Base-by-base conservation (phyloP, 2,797 vertebrate genomes). In the Phoeniculus purpureus region DNA sequence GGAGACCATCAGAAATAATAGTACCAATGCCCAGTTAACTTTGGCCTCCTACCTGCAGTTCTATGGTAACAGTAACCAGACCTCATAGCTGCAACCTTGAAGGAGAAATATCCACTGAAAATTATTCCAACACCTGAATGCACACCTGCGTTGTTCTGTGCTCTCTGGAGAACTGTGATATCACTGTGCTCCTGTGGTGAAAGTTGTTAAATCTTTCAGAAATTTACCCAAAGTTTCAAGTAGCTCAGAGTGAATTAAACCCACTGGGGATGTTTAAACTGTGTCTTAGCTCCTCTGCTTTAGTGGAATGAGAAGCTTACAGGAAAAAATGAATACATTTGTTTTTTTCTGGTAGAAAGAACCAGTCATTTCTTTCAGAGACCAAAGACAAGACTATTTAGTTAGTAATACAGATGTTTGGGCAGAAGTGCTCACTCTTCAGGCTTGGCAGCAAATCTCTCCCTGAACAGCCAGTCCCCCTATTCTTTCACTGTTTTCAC, bases 311-410 rank as follows among this genome's bases (percentile, higher is more conserved):
- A 87, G 66, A 77, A 74, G 37, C 64, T 85, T 15, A 61, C 26
- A 79, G 64, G 67, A 92, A 93, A 71, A 88, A 90, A 80, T 34
- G 22, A 20, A 79, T 79, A 59, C 18, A 78, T 81, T 52, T 92
- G 43, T 61, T 80, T 84, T 85, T 93, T 94, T 85, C 72, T 84
- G 60, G 9, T 67, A 76, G 77, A 82, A 92, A 95, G 81, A 71
- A 73, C 59, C 27, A 74, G 14, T 76, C 71, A 48, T n/a, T 88
- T 54, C 59, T 40, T 88, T 81, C 52, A 62, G 81, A 89, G 83
- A n/a, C 50, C 51, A 59, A 85, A 89, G 82, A 21, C n/a, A 26
- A 3, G 17, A 61, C 65, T 94, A 74, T 81, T 93, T 80, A 81
- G 23, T 29, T 92, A 81, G 32, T 26, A 58, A 59, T 68, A 81